Evolutionary conservation across 92 coral and sea anemone species (phyloP).

Genomic region (Porites lobata): DNA sequence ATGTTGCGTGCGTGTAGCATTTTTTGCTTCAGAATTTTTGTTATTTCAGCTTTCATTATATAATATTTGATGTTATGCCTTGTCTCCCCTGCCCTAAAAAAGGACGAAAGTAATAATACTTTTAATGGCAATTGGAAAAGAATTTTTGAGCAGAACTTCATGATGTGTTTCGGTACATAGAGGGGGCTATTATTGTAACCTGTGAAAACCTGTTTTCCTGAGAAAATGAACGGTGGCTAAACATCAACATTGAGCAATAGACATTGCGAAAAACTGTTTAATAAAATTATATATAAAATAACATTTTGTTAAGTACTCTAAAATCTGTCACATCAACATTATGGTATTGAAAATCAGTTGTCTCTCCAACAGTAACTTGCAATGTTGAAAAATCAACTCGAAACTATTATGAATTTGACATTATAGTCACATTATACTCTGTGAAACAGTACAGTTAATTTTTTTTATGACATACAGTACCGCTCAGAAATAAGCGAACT

Average conservation of each 20-base stretch:
- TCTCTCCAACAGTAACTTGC: constrained; percentile 14
- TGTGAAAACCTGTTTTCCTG: constrained; percentile 23
- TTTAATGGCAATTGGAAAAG: constrained; percentile 30
- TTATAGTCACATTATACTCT: constrained; percentile 12
- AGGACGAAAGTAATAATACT: constrained; percentile 12
- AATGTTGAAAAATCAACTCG: constrained; percentile 20
- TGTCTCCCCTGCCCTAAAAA: neutral
- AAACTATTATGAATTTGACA: constrained; percentile 31
- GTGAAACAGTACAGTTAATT: constrained; percentile 16
- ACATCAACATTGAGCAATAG: constrained; percentile 7
- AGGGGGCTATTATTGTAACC: constrained; percentile 28
- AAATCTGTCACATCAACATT: constrained; percentile 11
- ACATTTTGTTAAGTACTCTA: constrained; percentile 13
- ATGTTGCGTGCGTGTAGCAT: constrained; percentile 19
- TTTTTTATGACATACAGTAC: constrained; percentile 8
- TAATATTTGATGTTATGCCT: neutral
- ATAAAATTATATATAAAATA: constrained; percentile 1
- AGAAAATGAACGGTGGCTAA: constrained; percentile 11
- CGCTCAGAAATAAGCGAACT: too few species aligned
- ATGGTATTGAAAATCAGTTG: constrained; percentile 17
- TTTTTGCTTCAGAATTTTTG: constrained; percentile 1
- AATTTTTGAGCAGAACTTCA: constrained; percentile 28
- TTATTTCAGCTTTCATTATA: neutral
- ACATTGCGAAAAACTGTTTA: constrained; percentile 12
- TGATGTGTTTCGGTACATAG: constrained; percentile 23